Evolutionary conservation across 2,113 vertebrate genomes (phyloP), one percentile per base, ranked within the genome.

Genomic region (Aplodontia rufa): DNA sequence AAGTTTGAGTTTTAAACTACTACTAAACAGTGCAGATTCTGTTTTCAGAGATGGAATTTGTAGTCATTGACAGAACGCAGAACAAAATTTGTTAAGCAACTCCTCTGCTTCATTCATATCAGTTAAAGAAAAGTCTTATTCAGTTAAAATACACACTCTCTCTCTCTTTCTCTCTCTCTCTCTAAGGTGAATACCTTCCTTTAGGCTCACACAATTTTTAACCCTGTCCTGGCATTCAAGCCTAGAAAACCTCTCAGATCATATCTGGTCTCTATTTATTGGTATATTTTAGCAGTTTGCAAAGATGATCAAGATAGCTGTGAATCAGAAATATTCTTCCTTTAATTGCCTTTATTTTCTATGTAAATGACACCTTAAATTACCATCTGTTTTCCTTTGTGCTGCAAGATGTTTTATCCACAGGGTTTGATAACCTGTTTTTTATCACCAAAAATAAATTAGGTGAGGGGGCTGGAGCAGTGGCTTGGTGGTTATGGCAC

Each of bases 311-410:
- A 53, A 90, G 40, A 8, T 68, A 47, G 90, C 47, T 24, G 75
- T 83, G 30, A 88, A 82, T 93, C 87, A 80, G 47, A 75, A 93
- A 79, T 79, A 11, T 82, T 94, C 93, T 87, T 37, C 37, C 51
- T 87, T n/a, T 42, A 88, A 90, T 72, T 92, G 11, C 53, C 66
- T 42, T 2, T 74, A 60, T n/a, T 92, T 17, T 96, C 45, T 92
- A 83, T 78, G 47, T 91, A 93, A 96, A 97, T 87, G 69, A 5
- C 78, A 86, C 24, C 47, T 88, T 80, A 35, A 88, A 76, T 47
- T 91, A 60, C 42, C 45, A 55, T 82, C 75, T 75, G 47, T 80
- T 97, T 84, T n/a, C 24, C n/a, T 92, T 92, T 92, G 78, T 82
- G 30, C 49, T 76, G 17, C 86, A 68, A 78, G 51, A 68, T 60